Evolutionary conservation across 2,113 vertebrate species (phyloP).

Genomic region (Oophaga pumilio): DNA sequence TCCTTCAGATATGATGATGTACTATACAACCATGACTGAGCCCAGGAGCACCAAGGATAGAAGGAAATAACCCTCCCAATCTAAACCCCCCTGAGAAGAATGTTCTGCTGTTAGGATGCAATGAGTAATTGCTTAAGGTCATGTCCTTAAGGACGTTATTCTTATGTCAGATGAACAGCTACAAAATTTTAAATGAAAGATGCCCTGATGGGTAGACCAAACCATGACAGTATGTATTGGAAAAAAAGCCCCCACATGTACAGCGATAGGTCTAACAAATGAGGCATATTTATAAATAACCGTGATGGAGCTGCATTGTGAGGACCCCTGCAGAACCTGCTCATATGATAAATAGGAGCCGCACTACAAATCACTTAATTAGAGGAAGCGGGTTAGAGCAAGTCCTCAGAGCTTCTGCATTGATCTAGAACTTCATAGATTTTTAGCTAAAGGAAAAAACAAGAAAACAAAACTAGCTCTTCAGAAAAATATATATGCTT

Average conservation of each 20-base stretch:
- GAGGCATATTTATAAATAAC: constrained; percentile 33
- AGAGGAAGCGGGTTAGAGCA: constrained; percentile 16
- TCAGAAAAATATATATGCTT: neutral
- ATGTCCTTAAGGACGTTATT: constrained; percentile 29
- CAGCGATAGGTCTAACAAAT: constrained; percentile 34
- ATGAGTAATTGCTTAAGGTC: constrained; percentile 30
- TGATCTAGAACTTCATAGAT: constrained; percentile 15
- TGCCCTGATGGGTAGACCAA: constrained; percentile 24
- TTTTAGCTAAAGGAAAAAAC: neutral
- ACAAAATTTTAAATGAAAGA: constrained; percentile 27
- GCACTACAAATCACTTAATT: constrained; percentile 37
- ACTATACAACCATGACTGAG: neutral
- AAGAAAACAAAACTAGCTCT: neutral
- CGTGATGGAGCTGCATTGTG: constrained; percentile 16
- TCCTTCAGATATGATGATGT: neutral
- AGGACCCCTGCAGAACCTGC: constrained; percentile 25
- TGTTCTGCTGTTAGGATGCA: constrained; percentile 23
- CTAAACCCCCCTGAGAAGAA: neutral
- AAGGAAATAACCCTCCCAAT: constrained; percentile 4
- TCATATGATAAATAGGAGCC: constrained; percentile 31
- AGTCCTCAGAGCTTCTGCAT: constrained; percentile 19
- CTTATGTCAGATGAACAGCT: constrained; percentile 31
- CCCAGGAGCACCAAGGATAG: neutral
- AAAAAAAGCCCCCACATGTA: neutral
- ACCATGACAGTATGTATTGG: constrained; percentile 28